Base-by-base conservation (phyloP, 2,113 vertebrate species). In the Cyanoliseus patagonus region DNA sequence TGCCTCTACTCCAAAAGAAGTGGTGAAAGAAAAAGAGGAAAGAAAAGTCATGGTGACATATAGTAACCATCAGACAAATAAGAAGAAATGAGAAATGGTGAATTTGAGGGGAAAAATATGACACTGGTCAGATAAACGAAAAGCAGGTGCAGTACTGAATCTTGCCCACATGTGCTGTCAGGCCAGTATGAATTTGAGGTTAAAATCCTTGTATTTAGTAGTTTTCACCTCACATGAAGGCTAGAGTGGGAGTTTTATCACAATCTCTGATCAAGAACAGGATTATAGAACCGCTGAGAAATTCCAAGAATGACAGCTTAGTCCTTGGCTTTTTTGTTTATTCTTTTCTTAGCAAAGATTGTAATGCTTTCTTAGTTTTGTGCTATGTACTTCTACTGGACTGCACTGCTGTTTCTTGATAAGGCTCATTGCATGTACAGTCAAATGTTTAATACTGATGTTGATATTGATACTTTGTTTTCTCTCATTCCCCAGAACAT, bases 401-500 rank as follows among this genome's bases (percentile, higher is more conserved):
- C 57, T 33, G 20, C 77, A 59, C 33, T 51, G 20, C 10, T 73
- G 7, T 61, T 66, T 83, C 51, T 59, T 53, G n/a, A 39, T 33
- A 59, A 66, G n/a, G 24, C 37, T 88, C 14, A 47, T 41, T 46
- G 57, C 23, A 49, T 3, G 20, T 53, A 18, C 76, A 30, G 35
- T 59, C 82, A 92, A n/a, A 52, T 35, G 83, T 35, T 63, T 31
- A 85, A 70, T 83, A 41, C 59, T 44, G 10, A 52, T 11, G 20
- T 78, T 74, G 78, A 47, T 35, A 79, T 25, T 88, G 83, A 17
- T 7, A 31, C 5, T 70, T 55, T 57, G 22, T 94, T 95, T 91
- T 57, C 42, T 94, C 94, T 86, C 23, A 25, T 74, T 90, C 52
- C 10, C 24, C 73, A 98, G 98, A 92, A 92, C 69, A 98, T 98